phyloP scores from a whole-genome alignment of 2,888 invertebrate genomes.

The Stenchaetothrips biformis region DNA sequence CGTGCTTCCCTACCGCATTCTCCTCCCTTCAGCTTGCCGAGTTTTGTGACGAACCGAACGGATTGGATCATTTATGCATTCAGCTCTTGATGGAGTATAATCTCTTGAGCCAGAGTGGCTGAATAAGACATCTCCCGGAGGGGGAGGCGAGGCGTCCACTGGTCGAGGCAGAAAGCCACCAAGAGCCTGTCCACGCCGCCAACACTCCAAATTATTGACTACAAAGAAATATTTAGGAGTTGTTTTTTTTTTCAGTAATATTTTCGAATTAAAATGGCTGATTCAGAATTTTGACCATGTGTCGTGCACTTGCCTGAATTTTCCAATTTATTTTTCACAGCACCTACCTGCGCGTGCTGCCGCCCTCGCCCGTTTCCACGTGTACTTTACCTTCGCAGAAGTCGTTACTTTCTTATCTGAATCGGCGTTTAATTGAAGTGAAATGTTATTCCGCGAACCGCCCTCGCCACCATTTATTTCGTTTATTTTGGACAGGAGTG shows the following conservation, averaged over 20 bases:
- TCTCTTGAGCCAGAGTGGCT: background rate
- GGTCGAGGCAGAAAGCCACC: background rate
- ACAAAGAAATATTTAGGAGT: too few relatives aligned
- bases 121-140: conserved; percentile 12
- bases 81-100: background rate
- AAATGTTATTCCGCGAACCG: conserved; percentile 1
- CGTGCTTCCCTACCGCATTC: too few relatives aligned
- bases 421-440: conserved; percentile 21
- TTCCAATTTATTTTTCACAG: background rate
- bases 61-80: background rate
- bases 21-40: too few relatives aligned
- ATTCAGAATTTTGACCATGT: too few relatives aligned
- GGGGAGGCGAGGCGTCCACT: background rate
- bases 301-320: too few relatives aligned
- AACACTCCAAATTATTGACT: too few relatives aligned
- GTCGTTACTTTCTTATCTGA: background rate
- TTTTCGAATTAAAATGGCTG: too few relatives aligned
- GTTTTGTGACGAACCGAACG: too few relatives aligned
- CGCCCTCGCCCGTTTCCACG: background rate
- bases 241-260: too few relatives aligned
- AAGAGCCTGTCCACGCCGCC: background rate
- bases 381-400: background rate
- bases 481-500: too few relatives aligned
- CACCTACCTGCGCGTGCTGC: background rate
- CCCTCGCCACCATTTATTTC: too few relatives aligned